Conservation (phyloP, 1,140 invertebrate genomes). For the Scaptomyza pallida region DNA sequence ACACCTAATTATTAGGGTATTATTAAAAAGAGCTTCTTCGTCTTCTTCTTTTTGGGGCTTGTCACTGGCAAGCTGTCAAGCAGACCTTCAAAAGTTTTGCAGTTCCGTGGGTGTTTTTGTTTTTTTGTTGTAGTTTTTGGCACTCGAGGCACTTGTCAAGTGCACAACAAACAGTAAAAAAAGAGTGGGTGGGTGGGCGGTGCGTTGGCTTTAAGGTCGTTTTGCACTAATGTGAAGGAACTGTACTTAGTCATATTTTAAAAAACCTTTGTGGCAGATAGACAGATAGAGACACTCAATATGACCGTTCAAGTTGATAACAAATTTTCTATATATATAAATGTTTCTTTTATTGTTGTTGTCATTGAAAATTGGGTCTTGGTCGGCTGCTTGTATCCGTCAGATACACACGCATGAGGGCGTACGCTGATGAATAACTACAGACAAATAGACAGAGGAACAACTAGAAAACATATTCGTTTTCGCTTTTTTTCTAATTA, state of each 20-base stretch:
- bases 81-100: conserved; percentile 53
- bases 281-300: conserved; percentile 58
- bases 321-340: too few relatives aligned
- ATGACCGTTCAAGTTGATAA: conserved; percentile 47
- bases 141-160: conserved; percentile 44
- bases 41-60: conserved; percentile 25
- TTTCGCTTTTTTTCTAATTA: conserved; percentile 57
- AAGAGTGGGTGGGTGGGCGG: conserved; percentile 8
- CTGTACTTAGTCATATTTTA: conserved; percentile 27
- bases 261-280: conserved; percentile 45
- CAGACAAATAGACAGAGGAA: conserved; percentile 19
- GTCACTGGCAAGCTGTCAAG: conserved; percentile 30
- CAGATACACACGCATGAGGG: conserved; percentile 61
- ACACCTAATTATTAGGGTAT: not conserved
- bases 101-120: conserved; percentile 37
- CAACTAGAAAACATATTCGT: too few relatives aligned
- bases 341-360: too few relatives aligned
- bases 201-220: conserved; percentile 36
- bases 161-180: conserved; percentile 6
- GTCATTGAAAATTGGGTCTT: conserved; percentile 73
- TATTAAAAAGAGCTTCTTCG: not conserved
- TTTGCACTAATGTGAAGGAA: conserved; percentile 17
- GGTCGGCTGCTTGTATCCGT: conserved; percentile 55
- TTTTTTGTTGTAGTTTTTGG: conserved; percentile 1
- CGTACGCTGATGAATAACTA: conserved; percentile 56